Percentiles rank a stretch among this genome's conserved stretches.
phyloP scores from a whole-genome alignment of 2,113 vertebrate species.

The Potamarius usumacintae region DNA sequence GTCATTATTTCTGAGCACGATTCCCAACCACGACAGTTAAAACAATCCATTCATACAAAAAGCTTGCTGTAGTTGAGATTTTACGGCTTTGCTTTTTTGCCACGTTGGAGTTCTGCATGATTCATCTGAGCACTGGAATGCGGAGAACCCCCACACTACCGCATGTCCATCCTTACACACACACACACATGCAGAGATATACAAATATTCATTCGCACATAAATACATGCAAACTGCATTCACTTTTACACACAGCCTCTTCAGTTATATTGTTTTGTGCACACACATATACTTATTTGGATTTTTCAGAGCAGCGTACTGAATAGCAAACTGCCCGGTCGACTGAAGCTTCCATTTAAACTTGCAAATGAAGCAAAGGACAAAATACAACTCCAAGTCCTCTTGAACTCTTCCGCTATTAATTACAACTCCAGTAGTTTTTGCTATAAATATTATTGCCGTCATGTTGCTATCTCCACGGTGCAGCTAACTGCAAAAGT shows the following conservation, averaged over 20 bases:
- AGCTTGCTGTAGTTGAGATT: not conserved
- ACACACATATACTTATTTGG: not conserved
- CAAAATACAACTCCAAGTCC: not conserved
- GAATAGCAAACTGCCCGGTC: not conserved
- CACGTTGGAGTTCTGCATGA: conserved; percentile 34
- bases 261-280: not conserved
- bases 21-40: not conserved
- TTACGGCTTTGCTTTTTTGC: not conserved
- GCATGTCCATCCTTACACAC: conserved; percentile 17
- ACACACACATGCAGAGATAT: conserved; percentile 18
- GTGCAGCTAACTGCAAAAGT: conserved; percentile 31
- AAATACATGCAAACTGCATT: conserved; percentile 11
- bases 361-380: not conserved
- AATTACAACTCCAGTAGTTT: conserved; percentile 32
- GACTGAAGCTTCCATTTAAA: not conserved
- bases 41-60: not conserved
- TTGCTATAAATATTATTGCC: conserved; percentile 15
- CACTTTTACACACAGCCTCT: conserved; percentile 12
- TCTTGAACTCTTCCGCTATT: conserved; percentile 2
- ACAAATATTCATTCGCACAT: conserved; percentile 20
- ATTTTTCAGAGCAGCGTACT: not conserved
- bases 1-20: not conserved
- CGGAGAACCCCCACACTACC: conserved; percentile 47
- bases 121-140: conserved; percentile 54
- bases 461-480: conserved; percentile 16